These are phyloP conservation scores for Drepana falcataria DNA, from an alignment of 2,888 invertebrate species.

Conservation along the genomic window DNA sequence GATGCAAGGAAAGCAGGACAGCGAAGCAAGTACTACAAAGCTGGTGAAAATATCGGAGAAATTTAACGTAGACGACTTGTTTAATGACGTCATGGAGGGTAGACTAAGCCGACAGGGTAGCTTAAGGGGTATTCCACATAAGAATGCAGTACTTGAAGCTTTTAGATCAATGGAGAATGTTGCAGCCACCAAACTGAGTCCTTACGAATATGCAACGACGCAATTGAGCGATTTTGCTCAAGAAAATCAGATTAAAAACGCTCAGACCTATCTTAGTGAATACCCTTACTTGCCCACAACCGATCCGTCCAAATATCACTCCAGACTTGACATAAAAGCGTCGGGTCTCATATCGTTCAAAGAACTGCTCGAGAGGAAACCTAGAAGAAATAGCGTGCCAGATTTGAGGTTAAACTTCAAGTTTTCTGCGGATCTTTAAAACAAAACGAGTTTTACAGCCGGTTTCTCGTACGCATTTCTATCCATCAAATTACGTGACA, in stretches of 20 bases:
- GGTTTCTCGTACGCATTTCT: too few species aligned
- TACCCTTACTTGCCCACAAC: slow-evolving; percentile 74
- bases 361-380: slow-evolving; percentile 51
- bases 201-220: slow-evolving; percentile 60
- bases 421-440: slow-evolving; percentile 56
- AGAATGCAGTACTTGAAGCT: slow-evolving; percentile 73
- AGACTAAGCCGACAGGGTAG: slow-evolving; percentile 69
- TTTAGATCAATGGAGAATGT: slow-evolving; percentile 75
- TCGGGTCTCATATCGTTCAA: slow-evolving; percentile 68
- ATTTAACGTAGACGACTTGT: slow-evolving; percentile 73
- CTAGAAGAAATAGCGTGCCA: slow-evolving; percentile 69
- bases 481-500: too few species aligned
- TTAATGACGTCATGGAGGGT: slow-evolving; percentile 68
- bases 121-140: slow-evolving; percentile 73
- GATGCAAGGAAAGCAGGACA: slow-evolving; percentile 43
- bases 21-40: slow-evolving; percentile 31
- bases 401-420: slow-evolving; percentile 61
- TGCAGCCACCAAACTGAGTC: slow-evolving; percentile 47
- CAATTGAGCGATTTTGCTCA: slow-evolving; percentile 55
- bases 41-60: slow-evolving; percentile 73
- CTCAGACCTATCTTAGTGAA: slow-evolving; percentile 68
- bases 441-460: neutral
- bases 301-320: slow-evolving; percentile 68
- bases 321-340: slow-evolving; percentile 62
- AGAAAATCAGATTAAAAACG: slow-evolving; percentile 52